A percentile compares a stretch with the other conserved stretches of the same genome.
Conservation (phyloP, 2,113 vertebrate species). For the Coregonus clupeaformis region DNA sequence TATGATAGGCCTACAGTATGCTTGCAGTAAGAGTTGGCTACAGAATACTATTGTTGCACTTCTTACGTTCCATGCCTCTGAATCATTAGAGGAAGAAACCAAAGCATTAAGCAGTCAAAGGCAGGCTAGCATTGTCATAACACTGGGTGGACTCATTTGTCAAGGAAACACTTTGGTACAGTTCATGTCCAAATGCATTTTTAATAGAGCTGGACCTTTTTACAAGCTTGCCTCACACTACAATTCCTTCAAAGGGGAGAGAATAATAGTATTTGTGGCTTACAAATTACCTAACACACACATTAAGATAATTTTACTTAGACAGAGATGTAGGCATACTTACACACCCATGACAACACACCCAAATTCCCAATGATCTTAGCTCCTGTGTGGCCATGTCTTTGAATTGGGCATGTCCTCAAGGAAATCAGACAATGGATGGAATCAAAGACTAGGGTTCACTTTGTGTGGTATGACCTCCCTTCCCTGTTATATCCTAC, state of each 20-base stretch:
- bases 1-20: conserved; percentile 3
- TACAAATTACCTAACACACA: no score
- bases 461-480: not conserved
- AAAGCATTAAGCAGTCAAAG: conserved; percentile 18
- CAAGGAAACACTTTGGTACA: not conserved
- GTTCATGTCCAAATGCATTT: conserved; percentile 21
- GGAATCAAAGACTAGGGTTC: not conserved
- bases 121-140: conserved; percentile 7
- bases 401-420: not conserved
- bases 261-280: conserved; percentile 9
- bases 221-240: not conserved
- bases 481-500: not conserved
- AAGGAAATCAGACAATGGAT: not conserved
- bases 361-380: no score
- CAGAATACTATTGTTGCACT: not conserved
- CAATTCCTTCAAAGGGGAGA: not conserved
- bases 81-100: not conserved
- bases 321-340: no score
- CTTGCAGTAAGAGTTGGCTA: conserved; percentile 31
- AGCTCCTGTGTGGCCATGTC: not conserved
- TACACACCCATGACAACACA: no score
- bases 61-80: conserved; percentile 12
- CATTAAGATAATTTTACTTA: no score
- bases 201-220: conserved; percentile 1
- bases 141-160: not conserved